Conservation (phyloP, 2,113 vertebrate genomes). For the Mustelus asterias region DNA sequence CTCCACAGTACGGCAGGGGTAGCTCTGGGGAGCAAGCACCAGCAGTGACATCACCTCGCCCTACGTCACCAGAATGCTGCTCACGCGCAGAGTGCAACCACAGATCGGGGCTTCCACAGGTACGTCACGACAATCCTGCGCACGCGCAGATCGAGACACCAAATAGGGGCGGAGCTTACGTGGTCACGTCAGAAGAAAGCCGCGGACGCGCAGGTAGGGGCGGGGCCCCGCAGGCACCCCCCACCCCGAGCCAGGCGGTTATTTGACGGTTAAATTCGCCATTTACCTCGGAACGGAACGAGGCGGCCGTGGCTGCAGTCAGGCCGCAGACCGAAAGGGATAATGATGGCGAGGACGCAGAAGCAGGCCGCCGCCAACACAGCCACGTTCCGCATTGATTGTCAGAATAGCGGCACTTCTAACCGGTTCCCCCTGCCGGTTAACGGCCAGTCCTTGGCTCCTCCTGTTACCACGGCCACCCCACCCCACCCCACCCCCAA, state of each 20-base stretch:
- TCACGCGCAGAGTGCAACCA: not conserved
- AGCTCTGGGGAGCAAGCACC: too few relatives aligned
- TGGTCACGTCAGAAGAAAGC: too few relatives aligned
- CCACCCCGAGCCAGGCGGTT: not conserved
- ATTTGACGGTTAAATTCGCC: not conserved
- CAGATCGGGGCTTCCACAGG: too few relatives aligned
- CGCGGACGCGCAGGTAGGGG: not conserved
- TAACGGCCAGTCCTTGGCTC: not conserved
- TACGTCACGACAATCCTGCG: not conserved
- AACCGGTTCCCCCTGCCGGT: not conserved
- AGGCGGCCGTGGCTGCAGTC: not conserved
- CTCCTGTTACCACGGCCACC: not conserved
- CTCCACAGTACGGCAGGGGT: not conserved
- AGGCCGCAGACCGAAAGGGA: not conserved
- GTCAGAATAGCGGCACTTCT: not conserved
- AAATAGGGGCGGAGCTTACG: too few relatives aligned
- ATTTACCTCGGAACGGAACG: not conserved
- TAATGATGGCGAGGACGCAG: not conserved
- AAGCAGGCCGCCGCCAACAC: slow-evolving; percentile 26
- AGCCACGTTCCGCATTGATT: slow-evolving; percentile 21
- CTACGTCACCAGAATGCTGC: not conserved
- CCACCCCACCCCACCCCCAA: not conserved
- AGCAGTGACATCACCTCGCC: too few relatives aligned
- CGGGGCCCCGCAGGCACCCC: not conserved
- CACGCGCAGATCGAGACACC: not conserved